Conservation (phyloP, 1,140 invertebrate genomes). For the Ips typographus region DNA sequence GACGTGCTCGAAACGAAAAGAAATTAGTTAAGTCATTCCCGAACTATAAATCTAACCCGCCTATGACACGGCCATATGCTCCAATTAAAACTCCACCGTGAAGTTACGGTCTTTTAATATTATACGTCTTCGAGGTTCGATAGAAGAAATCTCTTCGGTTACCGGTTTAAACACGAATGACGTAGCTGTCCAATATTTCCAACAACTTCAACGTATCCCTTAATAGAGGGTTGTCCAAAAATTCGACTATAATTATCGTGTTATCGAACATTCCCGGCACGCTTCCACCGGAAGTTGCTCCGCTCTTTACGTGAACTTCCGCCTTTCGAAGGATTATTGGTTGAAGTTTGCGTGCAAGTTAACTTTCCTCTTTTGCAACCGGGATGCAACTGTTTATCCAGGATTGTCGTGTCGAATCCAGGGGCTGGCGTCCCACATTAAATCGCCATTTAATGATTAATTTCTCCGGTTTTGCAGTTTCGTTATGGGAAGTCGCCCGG, state of each 20-base stretch:
- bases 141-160: background rate
- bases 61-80: conserved; percentile 34
- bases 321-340: background rate
- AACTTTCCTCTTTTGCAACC: background rate
- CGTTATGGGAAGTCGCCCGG: too few species aligned
- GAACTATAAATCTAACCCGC: conserved; percentile 29
- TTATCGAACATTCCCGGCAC: background rate
- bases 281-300: background rate
- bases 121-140: conserved; percentile 6
- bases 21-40: conserved; percentile 34
- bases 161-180: background rate
- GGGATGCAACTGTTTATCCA: too few species aligned
- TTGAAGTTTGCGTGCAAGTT: background rate
- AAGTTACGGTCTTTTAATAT: conserved; percentile 14
- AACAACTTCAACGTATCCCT: background rate
- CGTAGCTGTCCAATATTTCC: background rate
- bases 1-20: conserved; percentile 33
- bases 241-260: background rate
- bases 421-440: too few species aligned
- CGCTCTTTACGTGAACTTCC: conserved; percentile 4
- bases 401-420: too few species aligned
- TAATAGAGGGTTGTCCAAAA: background rate
- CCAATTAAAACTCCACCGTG: conserved; percentile 34
- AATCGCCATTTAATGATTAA: too few species aligned
- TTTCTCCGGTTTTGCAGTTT: too few species aligned